Evolutionary conservation across 2,888 invertebrate genomes (phyloP), one percentile per base, ranked within the genome.

Genomic region (Melanostoma mellinum): DNA sequence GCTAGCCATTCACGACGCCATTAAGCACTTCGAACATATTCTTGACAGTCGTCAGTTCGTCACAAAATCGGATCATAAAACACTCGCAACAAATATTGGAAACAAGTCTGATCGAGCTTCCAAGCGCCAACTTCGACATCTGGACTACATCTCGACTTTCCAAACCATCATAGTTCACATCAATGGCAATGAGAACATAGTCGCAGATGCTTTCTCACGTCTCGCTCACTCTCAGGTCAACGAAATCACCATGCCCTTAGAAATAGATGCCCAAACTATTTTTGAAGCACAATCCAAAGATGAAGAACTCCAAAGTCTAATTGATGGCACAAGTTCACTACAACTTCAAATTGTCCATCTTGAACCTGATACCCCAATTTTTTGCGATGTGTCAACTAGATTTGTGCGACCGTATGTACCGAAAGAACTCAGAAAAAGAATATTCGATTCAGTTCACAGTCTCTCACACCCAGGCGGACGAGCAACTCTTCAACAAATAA

Each of bases 1-100:
- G 4, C 38, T 38, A 6, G 38, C 38, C 4, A 6, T 87, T 6
- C 88, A 86, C 53, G 40, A 65, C 1, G 72, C 87, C 1, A 65
- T 87, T 2, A 53, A 58, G 33, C 33, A 32, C 35, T 55, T 55
- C 6, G 5, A 38, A 38, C 38, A 38, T 6, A 6, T 6, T 6
- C 6, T 38, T 6, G 50, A 50, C 2, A 6, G 10, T 50, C 10
- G 20, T 3, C 3, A 50, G 4, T 50, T 50, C 3, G 30, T n/a
- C 30, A 35, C 33, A 2, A 53, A 9, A 38, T 33, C 3, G n/a
- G 36, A 53, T 5, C 53, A 53, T 9, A 6, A 53, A 33, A 6
- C 53, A n/a, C n/a, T 53, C n/a, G 53, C 9, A 33, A 20, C 20
- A 20, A 20, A 20, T 20, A 20, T 20, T 20, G 20, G 20, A 20